Evolutionary conservation across 64 coral and sea anemone species (phyloP), one percentile per base, ranked within the genome.

Genomic region (Porites lutea): DNA sequence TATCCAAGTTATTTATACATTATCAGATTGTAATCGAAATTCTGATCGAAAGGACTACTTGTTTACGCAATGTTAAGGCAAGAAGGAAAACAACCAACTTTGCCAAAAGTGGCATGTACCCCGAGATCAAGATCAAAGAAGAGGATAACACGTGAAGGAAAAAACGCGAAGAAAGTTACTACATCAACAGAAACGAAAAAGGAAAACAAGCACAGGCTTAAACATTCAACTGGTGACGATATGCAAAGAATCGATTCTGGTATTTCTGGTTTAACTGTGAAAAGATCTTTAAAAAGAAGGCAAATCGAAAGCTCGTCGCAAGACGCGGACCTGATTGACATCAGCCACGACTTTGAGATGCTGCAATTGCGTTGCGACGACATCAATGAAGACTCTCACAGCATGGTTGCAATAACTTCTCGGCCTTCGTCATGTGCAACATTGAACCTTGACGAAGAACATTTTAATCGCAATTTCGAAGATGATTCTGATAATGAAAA

Each of bases 371-470:
- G 13, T 50, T 18, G 49, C 63, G 63, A 52, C 19, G 55, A 23
- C 11, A 67, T 0, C 47, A n/a, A 69, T 64, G 81, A 68, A 45
- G 73, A 51, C 81, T 67, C 46, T 49, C 62, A 52, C 59, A 68
- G 62, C 63, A 82, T 82, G 79, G 19, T 65, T 6, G 67, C 81
- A 0, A 13, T 84, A 16, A 19, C 67, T 69, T 84, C 81, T 50
- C 81, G 81, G 44, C 47, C 46, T 68, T 68, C 81, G 3, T 84
- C 81, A 5, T 18, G 44, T 4, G 45, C 16, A 13, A 49, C 63
- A 13, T 49, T n/a, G 48, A 63, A 51, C 48, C 21, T 69, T 18
- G 16, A 16, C 6, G 81, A 84, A 48, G 59, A 83, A 46, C 3
- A 9, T 57, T 57, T 9, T 57, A 57, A 57, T 9, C 54, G 44